These are phyloP conservation scores for Galago senegalensis DNA, from an alignment of 2,797 vertebrate species.

Conservation along the genomic window DNA sequence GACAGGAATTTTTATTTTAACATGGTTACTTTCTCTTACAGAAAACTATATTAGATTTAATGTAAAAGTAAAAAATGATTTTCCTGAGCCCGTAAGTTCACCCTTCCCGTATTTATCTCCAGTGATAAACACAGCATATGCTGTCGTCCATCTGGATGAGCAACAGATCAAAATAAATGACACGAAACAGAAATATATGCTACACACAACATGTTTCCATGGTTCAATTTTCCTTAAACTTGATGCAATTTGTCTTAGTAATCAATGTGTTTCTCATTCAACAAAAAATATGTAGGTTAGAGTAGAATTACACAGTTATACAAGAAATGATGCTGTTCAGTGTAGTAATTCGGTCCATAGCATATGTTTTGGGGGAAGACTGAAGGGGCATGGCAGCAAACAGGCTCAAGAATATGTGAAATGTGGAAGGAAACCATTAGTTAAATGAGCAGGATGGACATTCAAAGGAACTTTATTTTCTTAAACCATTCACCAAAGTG, in stretches of 20 bases:
- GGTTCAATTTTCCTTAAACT: slow-evolving; percentile 52
- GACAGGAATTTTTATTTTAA: slow-evolving; percentile 66
- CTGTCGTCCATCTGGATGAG: slow-evolving; percentile 64
- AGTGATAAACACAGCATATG: slow-evolving; percentile 53
- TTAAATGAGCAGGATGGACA: neutral
- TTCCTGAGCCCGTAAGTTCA: slow-evolving; percentile 44
- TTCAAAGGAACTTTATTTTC: neutral
- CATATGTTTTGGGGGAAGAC: neutral
- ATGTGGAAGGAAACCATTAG: neutral
- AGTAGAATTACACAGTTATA: neutral
- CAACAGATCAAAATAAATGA: slow-evolving; percentile 72
- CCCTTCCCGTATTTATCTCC: slow-evolving; percentile 55
- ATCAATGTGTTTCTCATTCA: slow-evolving; percentile 54
- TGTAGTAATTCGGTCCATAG: neutral
- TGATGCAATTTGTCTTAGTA: slow-evolving; percentile 16
- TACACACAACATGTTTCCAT: neutral
- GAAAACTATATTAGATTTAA: slow-evolving; percentile 61
- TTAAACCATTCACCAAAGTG: slow-evolving; percentile 19
- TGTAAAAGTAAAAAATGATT: slow-evolving; percentile 65
- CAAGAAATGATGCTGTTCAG: neutral
- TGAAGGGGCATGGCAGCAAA: neutral
- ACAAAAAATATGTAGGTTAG: neutral
- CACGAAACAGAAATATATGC: slow-evolving; percentile 62
- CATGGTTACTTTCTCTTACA: slow-evolving; percentile 38
- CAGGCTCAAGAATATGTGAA: neutral